Evolutionary conservation across 2,888 invertebrate species (phyloP).

Genomic region (Amphipyra berbera): DNA sequence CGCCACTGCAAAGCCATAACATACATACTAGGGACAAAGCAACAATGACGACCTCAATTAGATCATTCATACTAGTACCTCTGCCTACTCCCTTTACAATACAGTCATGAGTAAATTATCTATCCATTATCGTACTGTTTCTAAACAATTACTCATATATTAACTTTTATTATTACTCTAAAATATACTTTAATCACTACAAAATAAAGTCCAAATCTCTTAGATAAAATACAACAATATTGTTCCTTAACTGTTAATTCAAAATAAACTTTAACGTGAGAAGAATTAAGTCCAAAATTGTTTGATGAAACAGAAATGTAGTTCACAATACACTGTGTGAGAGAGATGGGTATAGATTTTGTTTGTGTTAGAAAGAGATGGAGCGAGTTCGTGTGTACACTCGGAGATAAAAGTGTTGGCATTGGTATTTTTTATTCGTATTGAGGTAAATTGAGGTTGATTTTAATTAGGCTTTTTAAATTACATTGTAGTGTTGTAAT

Average conservation of each 20-base stretch:
- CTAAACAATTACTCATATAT: conserved; percentile 51
- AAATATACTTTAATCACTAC: not conserved
- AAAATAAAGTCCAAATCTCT: not conserved
- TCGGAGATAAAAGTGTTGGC: conserved; percentile 36
- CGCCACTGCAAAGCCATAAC: too few relatives aligned
- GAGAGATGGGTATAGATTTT: conserved; percentile 16
- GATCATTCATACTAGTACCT: not conserved
- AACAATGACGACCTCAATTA: not conserved
- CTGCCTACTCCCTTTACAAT: conserved; percentile 4
- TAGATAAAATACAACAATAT: not conserved
- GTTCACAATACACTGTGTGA: conserved; percentile 27
- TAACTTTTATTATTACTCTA: not conserved
- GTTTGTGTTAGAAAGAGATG: conserved; percentile 42
- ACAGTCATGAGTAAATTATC: conserved; percentile 23
- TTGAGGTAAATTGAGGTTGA: conserved; percentile 2
- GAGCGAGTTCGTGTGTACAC: conserved; percentile 28
- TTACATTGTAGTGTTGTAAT: too few relatives aligned
- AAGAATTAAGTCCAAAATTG: conserved; percentile 10
- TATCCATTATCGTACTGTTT: conserved; percentile 29
- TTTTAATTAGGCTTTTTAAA: not conserved
- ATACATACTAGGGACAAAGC: not conserved
- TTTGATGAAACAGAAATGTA: not conserved
- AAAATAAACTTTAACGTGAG: not conserved
- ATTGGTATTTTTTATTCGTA: not conserved
- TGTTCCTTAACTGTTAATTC: not conserved